Evolutionary conservation across 2,113 vertebrate species (phyloP), one percentile per base, ranked within the genome.

Genomic region (Neofelis nebulosa): DNA sequence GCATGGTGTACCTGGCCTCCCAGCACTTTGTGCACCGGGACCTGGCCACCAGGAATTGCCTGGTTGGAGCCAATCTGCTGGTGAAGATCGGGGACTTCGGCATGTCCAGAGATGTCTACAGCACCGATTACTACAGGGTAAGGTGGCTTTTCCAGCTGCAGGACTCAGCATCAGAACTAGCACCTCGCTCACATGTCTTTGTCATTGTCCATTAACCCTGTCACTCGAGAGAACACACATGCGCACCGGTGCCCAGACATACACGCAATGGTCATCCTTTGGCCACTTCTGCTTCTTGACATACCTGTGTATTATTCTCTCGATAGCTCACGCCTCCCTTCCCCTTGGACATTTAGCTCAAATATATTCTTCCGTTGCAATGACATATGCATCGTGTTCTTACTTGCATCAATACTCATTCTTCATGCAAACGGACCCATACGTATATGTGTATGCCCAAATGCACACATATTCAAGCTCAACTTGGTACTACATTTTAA

Each of bases 31-130:
- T 99, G 95, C 99, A 99, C 98, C 99, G 99, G 98, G 99, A 99
- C 99, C 99, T 99, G 99, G 99, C 99, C 93, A 99, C 99, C 25
- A 99, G 99, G 97, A 99, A 99, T 98, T 99, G 99, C 98, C 99
- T 99, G 98, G 99, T 99, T 5, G 99, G 99, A 93, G 99, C 99
- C 36, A 99, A 99, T 97, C 99, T 99, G 76, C 99, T 99, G 97
- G 99, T 99, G 97, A 99, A 99, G 99, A 99, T 99, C 2, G 99
- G 99, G 95, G 99, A 99, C 98, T 99, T 99, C 48, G 99, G 99
- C 98, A 99, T 99, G 99, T 99, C 99, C 84, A 99, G 99, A 98
- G 99, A 99, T 82, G 99, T 99, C 98, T 99, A 99, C 99, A 99
- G 99, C 99, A 99, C 99, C 4, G 99, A 99, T 98, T 99, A 99